phyloP scores from a whole-genome alignment of 2,113 vertebrate species.

The Taxidea taxus region DNA sequence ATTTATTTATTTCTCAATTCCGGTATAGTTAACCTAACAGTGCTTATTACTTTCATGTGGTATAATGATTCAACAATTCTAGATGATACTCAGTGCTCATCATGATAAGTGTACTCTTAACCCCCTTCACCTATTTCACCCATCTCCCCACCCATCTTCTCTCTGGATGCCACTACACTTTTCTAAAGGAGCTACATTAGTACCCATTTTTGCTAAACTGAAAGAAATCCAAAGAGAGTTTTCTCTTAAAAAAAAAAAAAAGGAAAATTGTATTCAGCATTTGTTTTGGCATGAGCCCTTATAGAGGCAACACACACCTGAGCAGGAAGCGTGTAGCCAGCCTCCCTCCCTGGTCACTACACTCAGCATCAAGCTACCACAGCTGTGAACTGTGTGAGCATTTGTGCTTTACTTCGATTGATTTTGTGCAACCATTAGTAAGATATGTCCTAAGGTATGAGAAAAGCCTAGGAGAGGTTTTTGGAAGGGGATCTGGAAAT shows the following conservation, averaged over 20 bases:
- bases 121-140: not conserved
- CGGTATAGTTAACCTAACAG: not conserved
- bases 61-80: not conserved
- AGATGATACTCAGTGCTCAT: not conserved
- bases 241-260: not conserved
- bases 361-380: not conserved
- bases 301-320: not conserved
- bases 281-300: not conserved
- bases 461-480: not conserved
- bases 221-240: not conserved
- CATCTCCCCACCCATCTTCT: not conserved
- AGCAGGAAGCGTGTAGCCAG: not conserved
- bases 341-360: not conserved
- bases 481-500: not conserved
- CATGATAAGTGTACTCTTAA: not conserved
- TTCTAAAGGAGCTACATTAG: not conserved
- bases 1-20: not conserved
- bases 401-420: not conserved
- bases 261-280: not conserved
- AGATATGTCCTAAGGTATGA: not conserved
- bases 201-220: not conserved
- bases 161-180: not conserved
- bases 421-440: not conserved
- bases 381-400: not conserved
- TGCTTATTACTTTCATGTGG: not conserved